Percentiles rank a stretch among this genome's conserved stretches.
These are phyloP conservation scores for Chrysolina oricalcia DNA, from an alignment of 2,888 invertebrate genomes.

Conservation along the genomic window DNA sequence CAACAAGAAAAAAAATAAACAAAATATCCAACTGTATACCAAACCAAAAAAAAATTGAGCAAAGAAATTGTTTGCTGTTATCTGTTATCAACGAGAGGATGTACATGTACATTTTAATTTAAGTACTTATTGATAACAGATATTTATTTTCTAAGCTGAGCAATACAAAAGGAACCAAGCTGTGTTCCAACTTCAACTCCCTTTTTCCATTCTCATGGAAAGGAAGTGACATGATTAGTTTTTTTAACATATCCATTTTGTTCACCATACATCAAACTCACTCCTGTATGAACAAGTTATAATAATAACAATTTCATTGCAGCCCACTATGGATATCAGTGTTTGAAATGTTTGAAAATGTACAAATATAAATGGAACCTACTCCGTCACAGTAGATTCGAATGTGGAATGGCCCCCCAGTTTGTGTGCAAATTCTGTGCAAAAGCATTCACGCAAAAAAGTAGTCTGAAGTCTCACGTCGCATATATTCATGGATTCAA, in stretches of 20 bases:
- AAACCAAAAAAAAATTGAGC: too few relatives aligned
- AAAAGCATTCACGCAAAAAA: slow-evolving; percentile 62
- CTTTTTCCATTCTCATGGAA: too few relatives aligned
- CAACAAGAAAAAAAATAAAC: too few relatives aligned
- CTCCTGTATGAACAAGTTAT: not conserved
- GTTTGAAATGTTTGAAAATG: slow-evolving; percentile 55
- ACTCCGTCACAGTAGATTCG: slow-evolving; percentile 79
- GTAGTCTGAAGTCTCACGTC: slow-evolving; percentile 57
- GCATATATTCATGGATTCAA: slow-evolving; percentile 56
- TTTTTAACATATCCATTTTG: not conserved
- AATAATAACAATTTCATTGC: slow-evolving; percentile 33
- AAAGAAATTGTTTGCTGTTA: too few relatives aligned
- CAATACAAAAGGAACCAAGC: too few relatives aligned
- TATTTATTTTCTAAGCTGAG: too few relatives aligned
- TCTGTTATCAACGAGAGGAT: too few relatives aligned
- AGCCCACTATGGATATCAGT: slow-evolving; percentile 40
- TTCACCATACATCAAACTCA: not conserved
- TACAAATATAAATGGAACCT: slow-evolving; percentile 61
- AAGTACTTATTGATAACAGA: too few relatives aligned
- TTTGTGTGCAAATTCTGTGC: slow-evolving; percentile 60
- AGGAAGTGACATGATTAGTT: not conserved
- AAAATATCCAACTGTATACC: too few relatives aligned
- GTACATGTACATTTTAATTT: too few relatives aligned
- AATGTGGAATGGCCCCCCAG: slow-evolving; percentile 71
- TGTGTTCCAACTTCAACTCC: too few relatives aligned